Base-by-base conservation (phyloP, 1,140 invertebrate genomes). In the Sinonovacula constricta region DNA sequence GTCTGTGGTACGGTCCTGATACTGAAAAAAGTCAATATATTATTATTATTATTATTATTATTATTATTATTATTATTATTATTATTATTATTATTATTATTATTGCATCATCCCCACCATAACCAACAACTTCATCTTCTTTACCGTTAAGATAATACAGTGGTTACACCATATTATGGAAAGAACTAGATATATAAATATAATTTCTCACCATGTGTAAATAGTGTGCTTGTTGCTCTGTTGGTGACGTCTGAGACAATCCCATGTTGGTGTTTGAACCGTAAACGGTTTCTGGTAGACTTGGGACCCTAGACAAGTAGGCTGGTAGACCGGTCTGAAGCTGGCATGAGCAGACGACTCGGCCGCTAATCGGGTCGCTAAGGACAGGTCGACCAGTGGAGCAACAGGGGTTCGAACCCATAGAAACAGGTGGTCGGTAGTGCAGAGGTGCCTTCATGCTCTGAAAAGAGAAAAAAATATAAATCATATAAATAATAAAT, bases 291-390 rank as follows among this genome's bases (percentile, higher is more conserved):
- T 76, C 72, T 24, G 72, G 72, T 2, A 76, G 36, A 31, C 62
- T 66, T 31, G 62, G 72, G 7, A 76, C 62, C 0, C 62, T 36
- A 0, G 72, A 56, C 1, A 76, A 34, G 36, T 76, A 76, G 7
- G 62, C 63, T 30, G 72, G 63, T 14, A 76, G 53, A 24, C 62
- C 62, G 0, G 72, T 28, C 22, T 76, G 62, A 10, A 76, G 72
- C 53, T 76, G 62, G 54, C 72, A 76, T 18, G 72, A 76, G 51
- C 72, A 76, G 12, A 76, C 28, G 18, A 63, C 59, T 30, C 62
- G 54, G 26, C 63, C 63, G 10, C 62, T 76, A 1, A 67, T 22
- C 3, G 72, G 72, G 34, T 76, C 72, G 5, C 62, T 53, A 49
- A 76, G 10, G n/a, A 76, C 34, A 12, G 72, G 62, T 24, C 65